Evolutionary conservation across 1,140 invertebrate genomes (phyloP).

Genomic region (Frieseomelitta varia): DNA sequence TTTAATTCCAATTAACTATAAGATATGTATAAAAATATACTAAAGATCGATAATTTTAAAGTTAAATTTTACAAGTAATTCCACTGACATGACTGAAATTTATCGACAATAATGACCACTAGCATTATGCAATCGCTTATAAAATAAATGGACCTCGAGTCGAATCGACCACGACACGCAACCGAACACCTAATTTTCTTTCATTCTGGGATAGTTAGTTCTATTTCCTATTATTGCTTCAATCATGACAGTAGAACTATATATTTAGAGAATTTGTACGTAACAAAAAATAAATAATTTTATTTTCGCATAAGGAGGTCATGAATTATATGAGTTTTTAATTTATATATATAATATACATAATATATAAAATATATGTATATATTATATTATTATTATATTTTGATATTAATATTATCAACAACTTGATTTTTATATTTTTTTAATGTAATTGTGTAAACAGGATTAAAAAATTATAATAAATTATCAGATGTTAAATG

Average conservation of each 20-base stretch:
- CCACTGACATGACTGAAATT: background rate
- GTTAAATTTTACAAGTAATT: background rate
- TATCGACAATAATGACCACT: background rate
- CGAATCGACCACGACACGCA: slow-evolving; percentile 27
- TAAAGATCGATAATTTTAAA: too few relatives aligned
- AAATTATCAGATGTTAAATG: background rate
- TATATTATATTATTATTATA: background rate
- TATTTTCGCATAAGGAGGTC: background rate
- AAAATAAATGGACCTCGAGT: slow-evolving; percentile 36
- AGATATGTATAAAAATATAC: too few relatives aligned
- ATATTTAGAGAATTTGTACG: background rate
- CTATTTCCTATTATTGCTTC: slow-evolving; percentile 45
- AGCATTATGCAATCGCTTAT: slow-evolving; percentile 32
- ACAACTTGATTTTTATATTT: background rate
- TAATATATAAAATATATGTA: too few relatives aligned
- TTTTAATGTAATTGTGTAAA: background rate
- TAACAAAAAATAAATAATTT: background rate
- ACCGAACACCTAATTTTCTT: slow-evolving; percentile 47
- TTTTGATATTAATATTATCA: background rate
- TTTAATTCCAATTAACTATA: too few relatives aligned
- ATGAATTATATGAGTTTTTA: background rate
- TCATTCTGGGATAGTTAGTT: slow-evolving; percentile 44
- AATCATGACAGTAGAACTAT: background rate
- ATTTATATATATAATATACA: too few relatives aligned
- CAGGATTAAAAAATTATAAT: background rate